Base-by-base conservation (phyloP, 2,113 vertebrate species). In the Anolis sagrei region DNA sequence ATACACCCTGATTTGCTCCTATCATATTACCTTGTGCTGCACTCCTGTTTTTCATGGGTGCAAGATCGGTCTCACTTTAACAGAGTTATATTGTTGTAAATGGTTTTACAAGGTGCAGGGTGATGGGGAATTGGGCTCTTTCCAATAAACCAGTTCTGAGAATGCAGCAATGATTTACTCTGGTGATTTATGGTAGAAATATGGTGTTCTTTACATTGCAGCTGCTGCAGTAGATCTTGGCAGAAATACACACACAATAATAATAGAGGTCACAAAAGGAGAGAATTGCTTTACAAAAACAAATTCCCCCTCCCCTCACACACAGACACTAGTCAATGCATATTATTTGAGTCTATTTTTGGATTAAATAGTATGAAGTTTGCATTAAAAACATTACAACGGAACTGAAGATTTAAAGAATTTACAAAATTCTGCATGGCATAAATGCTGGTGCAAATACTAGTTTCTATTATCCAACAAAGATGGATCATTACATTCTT, bases 141-240 rank as follows among this genome's bases (percentile, higher is more conserved):
- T 49, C 29, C 25, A 80, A 34, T 66, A 54, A 8, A 14, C 36
- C 8, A 16, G 51, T 29, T 48, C 29, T 48, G n/a, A 78, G 16
- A 84, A 18, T n/a, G 7, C 29, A 80, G 69, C 69, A 73, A 75
- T 80, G 14, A 75, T 74, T 86, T 86, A 86, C 69, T 51, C 70
- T 51, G 39, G 58, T 5, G 84, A 86, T 86, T 80, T 86, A 80
- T 80, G 21, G 58, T 16, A 66, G 77, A 86, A 86, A 64, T 80
- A 86, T 49, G 23, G 54, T 73, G 70, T 74, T 80, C 77, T 80
- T 80, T 86, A 74, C 70, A 74, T 51, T 86, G 84, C 58, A 80
- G 58, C 84, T 75, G 54, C 77, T 86, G 84, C 70, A 80, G 69
- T 86, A 74, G 77, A 86, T 80, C 77, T 86, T 80, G 84, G 77